Base-by-base conservation (phyloP, 2,888 invertebrate species). In the Theretra japonica region DNA sequence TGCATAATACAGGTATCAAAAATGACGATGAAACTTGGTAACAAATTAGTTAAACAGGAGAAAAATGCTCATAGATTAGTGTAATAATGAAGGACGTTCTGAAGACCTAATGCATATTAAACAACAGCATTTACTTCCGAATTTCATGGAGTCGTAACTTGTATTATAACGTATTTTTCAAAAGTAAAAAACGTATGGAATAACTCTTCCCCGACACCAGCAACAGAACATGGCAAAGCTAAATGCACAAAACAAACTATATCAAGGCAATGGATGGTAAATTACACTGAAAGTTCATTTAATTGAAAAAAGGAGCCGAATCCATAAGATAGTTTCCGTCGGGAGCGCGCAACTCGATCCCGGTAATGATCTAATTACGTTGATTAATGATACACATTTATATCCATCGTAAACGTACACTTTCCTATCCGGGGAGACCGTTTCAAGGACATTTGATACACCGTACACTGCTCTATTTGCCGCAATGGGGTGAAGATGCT, bases 381-480 rank as follows among this genome's bases (percentile, higher is more conserved):
- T 90, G 94, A 94, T 93, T 91, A 93, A 94, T 92, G 93, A 88
- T 86, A 79, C 85, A 79, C 92, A 93, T 94, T 94, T 89, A 92
- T 93, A 91, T 91, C 81, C 83, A 79, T 80, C 83, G 91, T 87
- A 88, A 91, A 88, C 83, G 86, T 86, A 90, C 88, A 88, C 90
- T 88, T 83, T 82, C 80, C 81, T 79, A 79, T 80, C 81, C 75
- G 82, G 80, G 73, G 72, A 74, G 74, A 73, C 73, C 62, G 74
- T 73, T 72, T 72, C 70, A 73, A 75, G 73, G 78, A 75, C 72
- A 78, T 77, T 75, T 75, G 79, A 80, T 75, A 74, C 58, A 57
- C 56, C 28, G 30, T 28, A 19, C 21, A 28, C 60, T 59, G 28
- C 28, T 59, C 30, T 30, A 3, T n/a, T 19, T 60, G n/a, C 30